A percentile compares a stretch with the other conserved stretches of the same genome.
phyloP scores from a whole-genome alignment of 1,140 invertebrate genomes.

The Lordiphosa collinella region DNA sequence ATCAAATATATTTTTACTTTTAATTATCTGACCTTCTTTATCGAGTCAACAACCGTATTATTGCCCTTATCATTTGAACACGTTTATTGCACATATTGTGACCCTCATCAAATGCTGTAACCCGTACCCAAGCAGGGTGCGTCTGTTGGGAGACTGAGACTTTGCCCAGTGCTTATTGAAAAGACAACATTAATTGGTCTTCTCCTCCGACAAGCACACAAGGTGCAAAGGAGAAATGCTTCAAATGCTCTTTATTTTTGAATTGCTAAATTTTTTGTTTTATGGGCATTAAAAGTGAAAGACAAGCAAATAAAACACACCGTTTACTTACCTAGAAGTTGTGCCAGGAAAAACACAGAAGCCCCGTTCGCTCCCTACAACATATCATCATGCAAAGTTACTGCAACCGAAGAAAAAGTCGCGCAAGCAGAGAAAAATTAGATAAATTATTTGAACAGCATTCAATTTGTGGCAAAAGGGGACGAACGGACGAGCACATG shows the following conservation, averaged over 20 bases:
- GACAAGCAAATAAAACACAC: slow-evolving; percentile 16
- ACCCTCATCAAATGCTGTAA: slow-evolving; percentile 15
- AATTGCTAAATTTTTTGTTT: neutral
- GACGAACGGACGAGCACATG: slow-evolving; percentile 11
- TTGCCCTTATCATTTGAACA: slow-evolving; percentile 9
- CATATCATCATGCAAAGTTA: no score
- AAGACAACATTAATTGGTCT: slow-evolving; percentile 22
- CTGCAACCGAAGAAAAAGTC: neutral
- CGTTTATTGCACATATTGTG: slow-evolving; percentile 2
- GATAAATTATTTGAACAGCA: slow-evolving; percentile 57
- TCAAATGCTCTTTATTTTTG: slow-evolving; percentile 4
- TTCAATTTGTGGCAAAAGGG: slow-evolving; percentile 45
- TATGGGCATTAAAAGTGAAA: neutral
- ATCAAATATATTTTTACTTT: slow-evolving; percentile 1
- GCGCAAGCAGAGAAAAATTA: slow-evolving; percentile 29
- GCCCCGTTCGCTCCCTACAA: neutral
- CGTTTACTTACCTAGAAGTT: slow-evolving; percentile 4
- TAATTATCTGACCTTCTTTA: slow-evolving; percentile 8
- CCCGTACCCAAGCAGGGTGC: neutral
- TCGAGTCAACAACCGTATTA: slow-evolving; percentile 2
- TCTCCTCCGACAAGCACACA: neutral
- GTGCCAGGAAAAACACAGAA: neutral
- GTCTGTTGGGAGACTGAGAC: neutral
- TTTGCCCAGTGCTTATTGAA: slow-evolving; percentile 1
- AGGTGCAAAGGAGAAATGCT: slow-evolving; percentile 8